Evolutionary conservation across 1,140 invertebrate species (phyloP), one percentile per base, ranked within the genome.

Genomic region (Scaptodrosophila lebanonensis): DNA sequence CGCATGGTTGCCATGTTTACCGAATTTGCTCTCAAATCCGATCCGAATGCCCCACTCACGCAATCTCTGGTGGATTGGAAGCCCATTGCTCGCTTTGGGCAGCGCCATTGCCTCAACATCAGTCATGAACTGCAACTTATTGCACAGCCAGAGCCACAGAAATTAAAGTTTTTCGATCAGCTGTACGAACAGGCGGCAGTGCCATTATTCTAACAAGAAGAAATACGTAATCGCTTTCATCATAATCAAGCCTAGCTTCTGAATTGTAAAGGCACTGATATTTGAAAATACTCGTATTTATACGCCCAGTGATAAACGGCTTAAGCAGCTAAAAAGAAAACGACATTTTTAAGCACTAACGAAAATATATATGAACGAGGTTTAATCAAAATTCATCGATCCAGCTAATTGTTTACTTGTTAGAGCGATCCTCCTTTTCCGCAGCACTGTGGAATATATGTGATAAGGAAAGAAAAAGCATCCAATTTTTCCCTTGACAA

Each of bases 1-100:
- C 71, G 84, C 18, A 88, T 90, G 75, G 76, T 88, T 0, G 84
- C 84, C 69, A 79, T 89, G 62, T 84, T 86, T 30, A 73, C 66
- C 0, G 47, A 77, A 3, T 89, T 89, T 53, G 88, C 88, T 0
- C 66, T 62, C 16, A 84, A 65, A 2, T 87, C 87, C 3, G 52
- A 85, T 52, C 86, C 86, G 1, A 87, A 86, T 62, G 65, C 69
- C 1, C 9, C 11, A 0, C 64, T 44, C 3, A 73, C 57, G 2
- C 53, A 67, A n/a, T 3, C 60, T 1, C 22, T 67, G 4, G 62
- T 50, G 18, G 66, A 57, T 2, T 89, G 88, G 88, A 63, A 85
- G 7, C 85, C 86, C 0, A 30, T 88, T 0, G 48, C 61, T 3
- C 53, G 48, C 0, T 67, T 75, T 13, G 62, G 75, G 7, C 20